Conservation (phyloP, 53 echinoderm and acorn worm genomes). For the Temnopleurus reevesii region DNA sequence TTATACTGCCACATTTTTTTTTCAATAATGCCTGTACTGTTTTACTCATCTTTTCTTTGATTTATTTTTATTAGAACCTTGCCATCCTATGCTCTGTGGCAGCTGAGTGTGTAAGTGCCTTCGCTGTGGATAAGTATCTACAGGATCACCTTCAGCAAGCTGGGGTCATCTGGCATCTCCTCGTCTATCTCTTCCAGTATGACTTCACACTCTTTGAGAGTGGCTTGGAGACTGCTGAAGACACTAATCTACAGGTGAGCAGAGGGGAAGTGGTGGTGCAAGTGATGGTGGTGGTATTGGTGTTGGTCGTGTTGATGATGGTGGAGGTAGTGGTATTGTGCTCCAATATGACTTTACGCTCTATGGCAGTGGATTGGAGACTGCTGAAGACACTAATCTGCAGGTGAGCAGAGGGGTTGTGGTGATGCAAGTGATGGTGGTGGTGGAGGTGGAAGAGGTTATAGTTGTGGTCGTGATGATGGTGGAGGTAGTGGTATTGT, state of each 20-base stretch:
- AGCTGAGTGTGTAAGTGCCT: conserved; percentile 97
- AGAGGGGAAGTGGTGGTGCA: background rate
- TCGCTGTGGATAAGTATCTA: conserved; percentile 89
- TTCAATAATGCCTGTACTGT: no score
- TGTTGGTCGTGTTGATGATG: background rate
- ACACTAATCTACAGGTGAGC: conserved; percentile 88
- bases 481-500: no score
- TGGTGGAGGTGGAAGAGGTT: background rate
- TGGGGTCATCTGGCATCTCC: conserved; percentile 93
- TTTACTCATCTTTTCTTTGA: no score
- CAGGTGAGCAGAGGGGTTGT: background rate
- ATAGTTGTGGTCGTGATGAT: background rate
- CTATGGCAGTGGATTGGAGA: no score
- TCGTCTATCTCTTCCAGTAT: conserved; percentile 96
- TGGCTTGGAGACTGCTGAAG: conserved; percentile 83
- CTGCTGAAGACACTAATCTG: no score
- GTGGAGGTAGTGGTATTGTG: background rate
- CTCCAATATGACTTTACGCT: no score
- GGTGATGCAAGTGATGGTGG: background rate
- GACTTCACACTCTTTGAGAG: conserved; percentile 96
- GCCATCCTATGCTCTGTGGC: conserved; percentile 72
- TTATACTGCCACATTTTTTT: no score
- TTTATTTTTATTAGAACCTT: conserved; percentile 67
- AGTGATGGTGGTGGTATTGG: background rate
- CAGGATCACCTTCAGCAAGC: conserved; percentile 95